Percentiles rank a stretch among this genome's conserved stretches.
These are phyloP conservation scores for Caenorhabditis sp. DNA, from an alignment of 2,888 invertebrate species.

Conservation along the genomic window DNA sequence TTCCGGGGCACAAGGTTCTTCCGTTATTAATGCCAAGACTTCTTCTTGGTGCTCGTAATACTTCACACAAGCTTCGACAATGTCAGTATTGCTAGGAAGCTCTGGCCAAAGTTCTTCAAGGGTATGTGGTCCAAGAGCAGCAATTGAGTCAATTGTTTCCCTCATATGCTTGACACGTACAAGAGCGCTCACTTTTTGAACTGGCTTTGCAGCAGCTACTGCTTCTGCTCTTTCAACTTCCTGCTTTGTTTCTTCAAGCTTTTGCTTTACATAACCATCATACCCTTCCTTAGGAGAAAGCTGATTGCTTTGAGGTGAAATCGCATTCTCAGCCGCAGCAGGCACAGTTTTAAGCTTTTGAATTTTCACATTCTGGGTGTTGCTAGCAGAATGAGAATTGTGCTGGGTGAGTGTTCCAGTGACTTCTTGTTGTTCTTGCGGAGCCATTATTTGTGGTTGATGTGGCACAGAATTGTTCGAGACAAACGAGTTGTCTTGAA, in stretches of 20 bases:
- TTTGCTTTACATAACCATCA: too few species aligned
- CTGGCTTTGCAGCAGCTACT: not conserved
- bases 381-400: not conserved
- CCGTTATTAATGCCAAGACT: not conserved
- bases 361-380: not conserved
- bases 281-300: too few species aligned
- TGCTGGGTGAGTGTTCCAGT: not conserved
- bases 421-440: not conserved
- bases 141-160: not conserved
- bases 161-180: slow-evolving; percentile 3
- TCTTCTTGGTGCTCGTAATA: not conserved
- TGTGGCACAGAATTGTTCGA: too few species aligned
- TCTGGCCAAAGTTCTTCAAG: not conserved
- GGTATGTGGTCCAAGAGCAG: not conserved
- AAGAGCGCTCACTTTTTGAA: not conserved
- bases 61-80: not conserved
- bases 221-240: too few species aligned
- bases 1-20: slow-evolving; percentile 8
- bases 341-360: too few species aligned
- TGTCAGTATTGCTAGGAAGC: too few species aligned
- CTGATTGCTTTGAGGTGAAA: not conserved
- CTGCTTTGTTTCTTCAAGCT: too few species aligned
- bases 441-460: too few species aligned
- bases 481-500: too few species aligned
- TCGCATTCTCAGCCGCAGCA: too few species aligned